Evolutionary conservation across 1,140 invertebrate genomes (phyloP).

Genomic region (Lepidotrigona ventralis): DNA sequence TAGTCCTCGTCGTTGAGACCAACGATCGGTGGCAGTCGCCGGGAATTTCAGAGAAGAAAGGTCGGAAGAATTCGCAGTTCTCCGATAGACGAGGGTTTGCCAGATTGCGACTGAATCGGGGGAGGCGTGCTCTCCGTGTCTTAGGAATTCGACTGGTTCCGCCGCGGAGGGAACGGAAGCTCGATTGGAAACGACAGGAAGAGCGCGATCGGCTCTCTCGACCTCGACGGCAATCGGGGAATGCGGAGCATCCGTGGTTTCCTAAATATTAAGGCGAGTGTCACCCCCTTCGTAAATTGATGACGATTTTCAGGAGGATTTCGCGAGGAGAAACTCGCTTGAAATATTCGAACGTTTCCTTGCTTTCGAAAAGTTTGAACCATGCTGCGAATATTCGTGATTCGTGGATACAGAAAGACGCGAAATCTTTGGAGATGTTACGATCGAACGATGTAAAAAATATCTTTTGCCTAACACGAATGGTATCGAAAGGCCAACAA

Average conservation of each 20-base stretch:
- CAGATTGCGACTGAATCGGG: constrained; percentile 20
- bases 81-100: constrained; percentile 50
- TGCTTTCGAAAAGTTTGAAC: neutral
- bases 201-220: constrained; percentile 56
- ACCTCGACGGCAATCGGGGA: constrained; percentile 64
- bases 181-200: constrained; percentile 76
- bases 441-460: neutral
- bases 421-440: neutral
- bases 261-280: constrained; percentile 73
- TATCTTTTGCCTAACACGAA: too few relatives aligned
- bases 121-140: constrained; percentile 58
- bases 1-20: neutral
- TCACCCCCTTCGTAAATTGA: constrained; percentile 53
- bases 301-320: constrained; percentile 21
- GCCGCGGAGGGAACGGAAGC: constrained; percentile 74
- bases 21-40: neutral
- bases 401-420: too few relatives aligned
- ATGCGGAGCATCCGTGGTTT: constrained; percentile 74
- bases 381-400: neutral
- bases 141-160: constrained; percentile 76
- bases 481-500: too few relatives aligned
- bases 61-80: constrained; percentile 55
- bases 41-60: constrained; percentile 26
- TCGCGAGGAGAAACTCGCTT: neutral
- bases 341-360: neutral